Evolutionary conservation across 2,113 vertebrate species (phyloP), one percentile per base, ranked within the genome.

Genomic region (Eubucco bourcierii): DNA sequence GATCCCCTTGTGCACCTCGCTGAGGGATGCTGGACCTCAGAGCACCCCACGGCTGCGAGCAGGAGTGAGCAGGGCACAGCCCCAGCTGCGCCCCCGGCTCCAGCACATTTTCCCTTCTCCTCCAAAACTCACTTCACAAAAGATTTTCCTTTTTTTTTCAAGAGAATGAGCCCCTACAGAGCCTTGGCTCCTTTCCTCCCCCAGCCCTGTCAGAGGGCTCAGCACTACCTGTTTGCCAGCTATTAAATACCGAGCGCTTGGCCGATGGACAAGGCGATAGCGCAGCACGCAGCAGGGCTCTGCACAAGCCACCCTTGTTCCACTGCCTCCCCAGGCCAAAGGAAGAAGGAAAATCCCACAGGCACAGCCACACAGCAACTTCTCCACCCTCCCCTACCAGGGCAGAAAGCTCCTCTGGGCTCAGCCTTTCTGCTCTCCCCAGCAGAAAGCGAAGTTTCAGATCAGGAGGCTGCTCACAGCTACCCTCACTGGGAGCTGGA

Each of bases 191-290:
- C 23, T 41, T 93, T 74, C 88, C 78, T 73, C 68, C 56, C 61
- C 4, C 29, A 39, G n/a, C 33, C 75, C 73, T 93, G 20, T 88
- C 84, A 94, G 91, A 93, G 93, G 47, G 94, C 6, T 81, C 61
- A 6, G 79, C 1, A 8, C 72, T 93, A 94, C 93, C 93, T 93
- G 88, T 74, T 55, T 97, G 96, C 95, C 94, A 96, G 87, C 94
- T 92, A 50, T 76, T 77, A 93, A 93, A 95, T 93, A 90, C 86
- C 78, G 19, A 8, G 16, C 1, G 4, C 17, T 61, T 96, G 94
- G 93, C 95, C 53, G 94, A 93, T 82, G 86, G 78, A 94, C 95
- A 94, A 90, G 83, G 80, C 5, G 93, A 96, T 92, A 96, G 83
- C 1, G 3, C 27, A 21, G 90, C 65, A 79, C 0, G 1, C 11